phyloP scores from a whole-genome alignment of 2,888 invertebrate genomes.

The Toxonevra muliebris region DNA sequence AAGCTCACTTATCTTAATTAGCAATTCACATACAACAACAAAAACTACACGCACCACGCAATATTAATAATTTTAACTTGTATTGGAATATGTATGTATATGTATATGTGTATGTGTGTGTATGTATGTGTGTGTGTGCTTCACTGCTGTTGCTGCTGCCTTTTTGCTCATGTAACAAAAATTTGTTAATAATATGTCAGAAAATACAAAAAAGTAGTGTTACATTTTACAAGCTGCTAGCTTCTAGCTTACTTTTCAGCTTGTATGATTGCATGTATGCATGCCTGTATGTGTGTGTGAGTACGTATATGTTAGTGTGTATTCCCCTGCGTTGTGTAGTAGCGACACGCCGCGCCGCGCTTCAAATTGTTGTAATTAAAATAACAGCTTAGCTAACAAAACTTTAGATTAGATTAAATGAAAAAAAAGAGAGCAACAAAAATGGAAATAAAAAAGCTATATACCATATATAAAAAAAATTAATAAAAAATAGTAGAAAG shows the following conservation, averaged over 20 bases:
- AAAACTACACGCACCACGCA: conserved; percentile 7
- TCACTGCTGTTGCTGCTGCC: too few species aligned
- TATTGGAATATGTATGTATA: neutral
- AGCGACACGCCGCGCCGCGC: conserved; percentile 9
- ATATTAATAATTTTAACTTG: neutral
- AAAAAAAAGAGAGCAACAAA: too few species aligned
- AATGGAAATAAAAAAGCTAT: too few species aligned
- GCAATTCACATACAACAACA: conserved; percentile 37
- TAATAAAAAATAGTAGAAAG: too few species aligned
- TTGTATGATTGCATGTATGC: neutral
- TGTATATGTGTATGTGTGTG: conserved; percentile 10
- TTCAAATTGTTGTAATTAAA: conserved; percentile 34
- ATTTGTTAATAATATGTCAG: conserved; percentile 14
- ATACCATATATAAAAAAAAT: too few species aligned
- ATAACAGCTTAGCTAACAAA: conserved; percentile 32
- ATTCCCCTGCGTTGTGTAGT: neutral
- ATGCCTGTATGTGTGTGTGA: neutral
- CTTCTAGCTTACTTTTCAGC: too few species aligned
- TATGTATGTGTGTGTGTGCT: conserved; percentile 6
- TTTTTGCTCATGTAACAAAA: conserved; percentile 25
- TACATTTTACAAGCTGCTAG: too few species aligned
- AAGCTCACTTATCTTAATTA: conserved; percentile 46
- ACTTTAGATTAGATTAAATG: conserved; percentile 37
- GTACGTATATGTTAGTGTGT: conserved; percentile 1
- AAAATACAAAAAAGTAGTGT: conserved; percentile 6